A percentile compares a stretch with the other conserved stretches of the same genome.
These are phyloP conservation scores for Aurelia coerulea DNA, from an alignment of 30 jellyfish, hydroid and myxozoan species.

Conservation along the genomic window DNA sequence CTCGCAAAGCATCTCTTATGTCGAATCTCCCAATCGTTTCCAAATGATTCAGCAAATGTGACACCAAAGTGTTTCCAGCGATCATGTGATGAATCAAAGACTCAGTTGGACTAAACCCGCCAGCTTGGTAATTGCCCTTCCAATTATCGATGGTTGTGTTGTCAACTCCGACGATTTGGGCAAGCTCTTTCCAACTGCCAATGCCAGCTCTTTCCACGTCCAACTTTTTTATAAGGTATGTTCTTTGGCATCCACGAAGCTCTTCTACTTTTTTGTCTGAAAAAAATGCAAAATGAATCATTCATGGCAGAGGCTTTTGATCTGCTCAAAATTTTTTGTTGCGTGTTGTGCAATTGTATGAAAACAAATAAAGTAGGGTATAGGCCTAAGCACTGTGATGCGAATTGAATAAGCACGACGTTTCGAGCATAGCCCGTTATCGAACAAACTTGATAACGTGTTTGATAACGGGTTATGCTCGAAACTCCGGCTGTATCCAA, in stretches of 20 bases:
- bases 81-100: conserved; percentile 2
- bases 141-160: neutral
- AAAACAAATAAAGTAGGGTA: too few relatives aligned
- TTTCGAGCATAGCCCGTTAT: too few relatives aligned
- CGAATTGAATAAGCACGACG: too few relatives aligned
- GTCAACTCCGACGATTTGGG: neutral
- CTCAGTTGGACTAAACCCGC: conserved; percentile 1
- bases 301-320: too few relatives aligned
- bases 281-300: neutral
- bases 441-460: too few relatives aligned
- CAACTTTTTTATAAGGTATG: neutral
- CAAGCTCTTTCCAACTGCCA: conserved; percentile 4
- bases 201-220: neutral
- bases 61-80: neutral
- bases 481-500: too few relatives aligned
- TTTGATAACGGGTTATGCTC: too few relatives aligned
- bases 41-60: neutral
- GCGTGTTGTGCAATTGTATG: too few relatives aligned
- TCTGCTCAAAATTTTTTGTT: too few relatives aligned
- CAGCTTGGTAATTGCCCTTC: neutral
- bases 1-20: neutral
- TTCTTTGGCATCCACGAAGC: conserved; percentile 3
- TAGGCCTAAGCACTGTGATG: too few relatives aligned
- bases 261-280: neutral
- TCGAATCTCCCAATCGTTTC: neutral